Evolutionary conservation across 2,113 vertebrate species (phyloP), one percentile per base, ranked within the genome.

Genomic region (Dromas ardeola): DNA sequence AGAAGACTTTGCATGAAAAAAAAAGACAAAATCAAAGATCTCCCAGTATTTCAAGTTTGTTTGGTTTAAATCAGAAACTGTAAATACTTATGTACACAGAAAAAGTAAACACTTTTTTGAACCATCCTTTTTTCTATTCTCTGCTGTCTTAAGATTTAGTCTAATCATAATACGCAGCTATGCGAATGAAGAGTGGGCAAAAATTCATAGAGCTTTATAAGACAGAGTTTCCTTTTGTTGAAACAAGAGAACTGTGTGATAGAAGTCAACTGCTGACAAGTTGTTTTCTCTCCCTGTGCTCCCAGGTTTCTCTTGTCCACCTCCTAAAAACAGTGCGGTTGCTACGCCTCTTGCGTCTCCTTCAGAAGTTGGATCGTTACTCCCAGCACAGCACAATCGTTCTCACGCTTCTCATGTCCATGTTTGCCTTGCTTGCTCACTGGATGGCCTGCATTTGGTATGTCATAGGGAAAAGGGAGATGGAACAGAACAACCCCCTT

Each of bases 401-500:
- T 43, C 98, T 99, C 84, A 99, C 99, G 0, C 98, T 99, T 77
- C 99, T 99, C 78, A 99, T 99, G 99, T 99, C 99, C 94, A 99
- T 99, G 99, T 99, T 99, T 88, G 99, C 99, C 29, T 98, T 99
- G 95, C 98, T 99, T 76, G 99, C 99, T 47, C 99, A 99, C 97
- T 99, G 99, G 99, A 99, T 99, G 99, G 99, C 99, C 42, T 99
- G 99, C 97, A 99, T 99, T 98, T 99, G 99, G 99, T 99, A 99
- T 79, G 99, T 99, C 97, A 99, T 99, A 62, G 99, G 99, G 94
- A 99, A 99, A 96, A 99, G 99, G 98, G 99, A 99, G 98, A 99
- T 99, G 98, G 99, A 99, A 95, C 98, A 99, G 97, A 99, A 99
- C 52, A 98, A 98, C 88, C 98, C 98, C 32, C 98, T 99, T 43